These are phyloP conservation scores for Fistularia commersonii DNA, from an alignment of 2,797 vertebrate species.

Conservation along the genomic window DNA sequence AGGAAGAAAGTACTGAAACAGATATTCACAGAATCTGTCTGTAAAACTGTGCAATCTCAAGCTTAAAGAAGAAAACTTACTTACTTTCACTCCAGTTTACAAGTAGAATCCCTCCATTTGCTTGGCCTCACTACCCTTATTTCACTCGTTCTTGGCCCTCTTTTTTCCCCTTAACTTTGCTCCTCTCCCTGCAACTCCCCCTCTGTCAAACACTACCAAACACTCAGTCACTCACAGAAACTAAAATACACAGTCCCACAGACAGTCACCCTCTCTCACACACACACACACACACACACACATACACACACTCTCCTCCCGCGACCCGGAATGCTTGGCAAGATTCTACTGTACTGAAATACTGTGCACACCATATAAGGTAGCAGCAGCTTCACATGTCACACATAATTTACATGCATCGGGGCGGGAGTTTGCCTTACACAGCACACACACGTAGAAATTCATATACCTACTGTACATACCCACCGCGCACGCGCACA, in stretches of 20 bases:
- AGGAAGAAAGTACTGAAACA: not conserved
- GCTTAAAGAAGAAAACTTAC: constrained; percentile 44
- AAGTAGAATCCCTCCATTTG: constrained; percentile 64
- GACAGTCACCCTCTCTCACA: constrained; percentile 52
- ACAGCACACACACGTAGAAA: constrained; percentile 36
- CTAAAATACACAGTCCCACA: constrained; percentile 58
- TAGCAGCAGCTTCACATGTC: constrained; percentile 82
- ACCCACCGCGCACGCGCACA: constrained; percentile 15
- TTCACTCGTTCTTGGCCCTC: constrained; percentile 31
- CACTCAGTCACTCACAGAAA: constrained; percentile 58
- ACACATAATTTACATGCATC: constrained; percentile 83
- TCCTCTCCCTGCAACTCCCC: constrained; percentile 62
- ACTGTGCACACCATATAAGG: constrained; percentile 87
- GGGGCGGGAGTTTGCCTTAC: constrained; percentile 76
- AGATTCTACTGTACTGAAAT: constrained; percentile 79
- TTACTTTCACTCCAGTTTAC: constrained; percentile 64
- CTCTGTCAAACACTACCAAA: constrained; percentile 66
- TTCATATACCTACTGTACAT: constrained; percentile 2
- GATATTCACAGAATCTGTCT: no score
- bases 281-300: constrained; percentile 67
- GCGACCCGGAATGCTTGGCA: constrained; percentile 81
- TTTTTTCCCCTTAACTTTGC: constrained; percentile 56
- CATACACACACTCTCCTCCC: constrained; percentile 71
- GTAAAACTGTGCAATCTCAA: not conserved
- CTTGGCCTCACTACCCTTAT: constrained; percentile 26